These are phyloP conservation scores for Tipula confusa DNA, from an alignment of 2,888 invertebrate species.

Conservation along the genomic window DNA sequence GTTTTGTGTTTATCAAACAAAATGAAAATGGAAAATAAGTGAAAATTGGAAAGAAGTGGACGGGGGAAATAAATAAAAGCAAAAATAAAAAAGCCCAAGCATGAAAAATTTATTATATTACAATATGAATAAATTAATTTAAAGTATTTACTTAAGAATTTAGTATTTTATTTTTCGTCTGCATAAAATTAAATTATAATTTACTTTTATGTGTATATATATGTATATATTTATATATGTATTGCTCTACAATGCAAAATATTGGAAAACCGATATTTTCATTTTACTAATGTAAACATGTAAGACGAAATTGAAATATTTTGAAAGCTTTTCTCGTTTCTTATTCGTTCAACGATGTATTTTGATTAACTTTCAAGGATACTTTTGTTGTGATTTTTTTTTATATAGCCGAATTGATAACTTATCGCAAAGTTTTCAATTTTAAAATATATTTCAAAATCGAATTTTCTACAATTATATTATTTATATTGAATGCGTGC, in stretches of 20 bases:
- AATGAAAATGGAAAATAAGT: background rate
- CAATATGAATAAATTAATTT: background rate
- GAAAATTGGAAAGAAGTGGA: background rate
- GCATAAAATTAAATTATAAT: background rate
- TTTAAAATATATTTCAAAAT: background rate
- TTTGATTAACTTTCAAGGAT: constrained; percentile 3
- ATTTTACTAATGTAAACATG: background rate
- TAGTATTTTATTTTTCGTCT: background rate
- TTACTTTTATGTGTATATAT: background rate
- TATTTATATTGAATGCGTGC: background rate
- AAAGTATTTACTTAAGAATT: background rate
- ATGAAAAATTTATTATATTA: background rate
- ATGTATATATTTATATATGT: too few relatives aligned
- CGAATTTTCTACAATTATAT: background rate
- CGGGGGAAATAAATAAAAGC: background rate
- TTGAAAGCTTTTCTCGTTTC: background rate
- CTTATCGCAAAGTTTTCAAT: background rate
- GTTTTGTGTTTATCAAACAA: background rate
- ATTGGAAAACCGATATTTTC: background rate
- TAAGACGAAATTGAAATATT: constrained; percentile 1
- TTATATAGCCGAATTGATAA: background rate
- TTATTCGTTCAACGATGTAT: background rate
- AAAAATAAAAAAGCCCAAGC: constrained; percentile 13
- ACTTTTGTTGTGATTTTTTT: background rate
- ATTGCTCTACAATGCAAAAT: background rate